Base-by-base conservation (phyloP, 2,888 invertebrate genomes). In the Macrosoma leucophasiata region DNA sequence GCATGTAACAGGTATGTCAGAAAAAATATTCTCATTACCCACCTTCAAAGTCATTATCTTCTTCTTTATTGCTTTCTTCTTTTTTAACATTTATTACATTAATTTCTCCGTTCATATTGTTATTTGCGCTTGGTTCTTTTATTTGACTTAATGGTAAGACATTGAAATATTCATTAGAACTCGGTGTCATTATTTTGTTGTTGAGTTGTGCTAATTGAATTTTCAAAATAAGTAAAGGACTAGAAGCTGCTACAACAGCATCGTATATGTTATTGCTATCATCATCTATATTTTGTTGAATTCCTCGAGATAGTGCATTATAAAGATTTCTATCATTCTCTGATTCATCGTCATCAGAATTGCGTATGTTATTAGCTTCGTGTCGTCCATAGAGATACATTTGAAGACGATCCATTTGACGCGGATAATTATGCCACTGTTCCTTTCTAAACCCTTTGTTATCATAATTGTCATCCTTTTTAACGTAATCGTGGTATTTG, bases 371-470 rank as follows among this genome's bases (percentile, higher is more conserved):
- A 30, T 36, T 19, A 13, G 26, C 28, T 9, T 36, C 28, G 15
- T 36, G 35, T 8, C 56, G 46, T 19, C 59, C 51, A 21, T 55
- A 57, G 1, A 61, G 39, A 33, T 60, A 58, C 27, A 55, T 53
- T 50, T 77, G 71, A 20, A 78, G 78, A 26, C 77, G 73, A 47
- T 79, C 75, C 28, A 79, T 49, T 38, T 76, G 78, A 32, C 77
- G 61, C 1, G 81, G 79, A 41, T 81, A 81, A 49, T 78, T 76
- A 36, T 74, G 78, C 79, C 77, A 77, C 51, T 76, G 76, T 45
- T 79, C 70, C 65, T 73, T 67, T 21, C 73, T 55, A 38, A 64
- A 73, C n/a, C 74, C 75, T 39, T 78, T 63, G 2, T 66, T 68
- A 18, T 49, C 42, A 29, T 43, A 48, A 11, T 40, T 49, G 7